phyloP scores from a whole-genome alignment of 2,113 vertebrate genomes.

The cat (Felis catus) region F.catus_Fca126_mat1.0 CM031414.1:96310501-96311000 shows the following conservation, averaged over 20 bases:
- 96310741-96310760: background rate
- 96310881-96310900: background rate
- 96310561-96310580: background rate
- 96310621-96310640: background rate
- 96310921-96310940: background rate
- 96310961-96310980: background rate
- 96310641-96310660: background rate
- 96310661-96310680: background rate
- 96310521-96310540: background rate
- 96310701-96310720: background rate
- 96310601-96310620: background rate
- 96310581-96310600: background rate
- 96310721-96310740: background rate
- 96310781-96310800: background rate
- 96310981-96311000: background rate
- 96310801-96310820: background rate
- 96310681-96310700: background rate
- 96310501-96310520: background rate
- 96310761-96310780: background rate
- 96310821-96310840: background rate
- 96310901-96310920: background rate
- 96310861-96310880: background rate
- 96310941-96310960: background rate
- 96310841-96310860: background rate
- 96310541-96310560: background rate